Percentiles rank a stretch among this genome's conserved stretches.
These are phyloP conservation scores for Oriolus oriolus DNA, from an alignment of 2,113 vertebrate species.

Conservation along the genomic window DNA sequence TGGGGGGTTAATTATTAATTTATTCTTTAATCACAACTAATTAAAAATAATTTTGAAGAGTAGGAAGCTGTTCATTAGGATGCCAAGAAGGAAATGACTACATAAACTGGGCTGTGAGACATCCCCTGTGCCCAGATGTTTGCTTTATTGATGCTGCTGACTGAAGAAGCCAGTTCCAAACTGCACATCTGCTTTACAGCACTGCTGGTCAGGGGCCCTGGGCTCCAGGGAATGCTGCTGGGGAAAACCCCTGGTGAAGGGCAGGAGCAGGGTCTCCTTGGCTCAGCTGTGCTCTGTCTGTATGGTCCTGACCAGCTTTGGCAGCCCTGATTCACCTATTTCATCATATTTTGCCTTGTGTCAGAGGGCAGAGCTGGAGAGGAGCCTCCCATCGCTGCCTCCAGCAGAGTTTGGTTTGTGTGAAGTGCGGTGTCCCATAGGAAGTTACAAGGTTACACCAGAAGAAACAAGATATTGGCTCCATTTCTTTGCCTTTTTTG, in stretches of 20 bases:
- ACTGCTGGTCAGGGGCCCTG: background rate
- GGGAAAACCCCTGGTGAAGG: background rate
- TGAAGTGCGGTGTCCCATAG: accelerated
- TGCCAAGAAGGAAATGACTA: background rate
- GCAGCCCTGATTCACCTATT: background rate
- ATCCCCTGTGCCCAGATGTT: background rate
- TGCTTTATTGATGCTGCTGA: background rate
- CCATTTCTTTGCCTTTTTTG: background rate
- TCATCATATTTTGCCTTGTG: background rate
- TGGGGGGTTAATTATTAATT: background rate
- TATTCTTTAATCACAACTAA: slow-evolving; percentile 17
- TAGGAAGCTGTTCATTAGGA: background rate
- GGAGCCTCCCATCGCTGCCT: background rate
- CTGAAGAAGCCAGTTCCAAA: background rate
- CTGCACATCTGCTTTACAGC: background rate
- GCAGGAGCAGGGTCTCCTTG: background rate
- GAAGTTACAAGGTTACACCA: background rate
- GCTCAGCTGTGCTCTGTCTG: background rate
- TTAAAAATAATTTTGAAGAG: background rate
- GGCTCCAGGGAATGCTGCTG: background rate
- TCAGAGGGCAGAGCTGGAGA: background rate
- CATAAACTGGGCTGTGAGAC: background rate
- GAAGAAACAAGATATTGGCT: background rate
- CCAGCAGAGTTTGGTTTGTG: background rate
- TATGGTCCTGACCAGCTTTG: background rate